phyloP scores from a whole-genome alignment of 2,113 vertebrate species.

The Hypocryptadius cinnamomeus region DNA sequence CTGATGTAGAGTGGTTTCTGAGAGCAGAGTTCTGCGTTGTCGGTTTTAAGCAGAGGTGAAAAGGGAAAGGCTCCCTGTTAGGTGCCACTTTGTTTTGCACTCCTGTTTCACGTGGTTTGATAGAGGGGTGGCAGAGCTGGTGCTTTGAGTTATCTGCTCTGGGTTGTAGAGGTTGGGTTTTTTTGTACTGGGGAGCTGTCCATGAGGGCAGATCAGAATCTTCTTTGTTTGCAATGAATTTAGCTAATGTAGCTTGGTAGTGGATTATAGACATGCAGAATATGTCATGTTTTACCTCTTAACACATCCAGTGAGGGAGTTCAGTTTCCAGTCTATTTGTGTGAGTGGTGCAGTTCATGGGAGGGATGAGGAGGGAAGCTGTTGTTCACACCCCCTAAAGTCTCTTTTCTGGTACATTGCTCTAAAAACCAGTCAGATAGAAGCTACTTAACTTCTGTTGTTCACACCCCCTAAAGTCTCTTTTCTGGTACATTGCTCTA shows the following conservation, averaged over 20 bases:
- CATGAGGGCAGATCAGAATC: background rate
- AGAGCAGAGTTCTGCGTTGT: background rate
- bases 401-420: background rate
- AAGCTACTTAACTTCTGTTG: background rate
- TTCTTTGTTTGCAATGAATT: background rate
- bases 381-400: background rate
- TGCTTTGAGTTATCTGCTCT: background rate
- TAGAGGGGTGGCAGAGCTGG: background rate
- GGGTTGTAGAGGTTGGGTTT: rapidly evolving
- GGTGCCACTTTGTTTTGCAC: background rate
- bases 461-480: too few species aligned
- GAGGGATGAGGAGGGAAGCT: background rate
- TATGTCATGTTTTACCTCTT: background rate
- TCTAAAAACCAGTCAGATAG: background rate
- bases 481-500: background rate
- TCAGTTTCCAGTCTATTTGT: background rate
- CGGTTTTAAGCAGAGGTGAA: background rate
- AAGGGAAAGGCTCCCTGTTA: background rate
- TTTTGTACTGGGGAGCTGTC: background rate
- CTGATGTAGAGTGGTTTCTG: background rate
- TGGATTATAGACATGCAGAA: background rate
- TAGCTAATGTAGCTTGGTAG: background rate
- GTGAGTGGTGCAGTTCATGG: background rate
- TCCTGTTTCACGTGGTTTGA: rapidly evolving
- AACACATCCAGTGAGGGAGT: background rate